Evolutionary conservation across 2,113 vertebrate species (phyloP).

Genomic region (Gambusia affinis): DNA sequence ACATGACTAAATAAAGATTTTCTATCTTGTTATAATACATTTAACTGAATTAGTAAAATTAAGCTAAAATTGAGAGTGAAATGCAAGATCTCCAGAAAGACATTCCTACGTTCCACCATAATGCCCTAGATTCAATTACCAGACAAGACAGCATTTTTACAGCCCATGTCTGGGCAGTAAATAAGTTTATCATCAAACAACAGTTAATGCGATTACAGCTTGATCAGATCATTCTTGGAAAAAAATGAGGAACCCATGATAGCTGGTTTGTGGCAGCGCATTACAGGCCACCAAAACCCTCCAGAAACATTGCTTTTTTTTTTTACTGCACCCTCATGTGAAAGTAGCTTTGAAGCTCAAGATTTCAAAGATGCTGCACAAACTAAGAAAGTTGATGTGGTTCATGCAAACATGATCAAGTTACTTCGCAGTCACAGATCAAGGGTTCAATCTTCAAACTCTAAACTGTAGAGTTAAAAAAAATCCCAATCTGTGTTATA

Average conservation of each 20-base stretch:
- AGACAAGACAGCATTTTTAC: constrained; percentile 32
- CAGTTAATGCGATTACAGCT: constrained; percentile 39
- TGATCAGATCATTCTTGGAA: constrained; percentile 29
- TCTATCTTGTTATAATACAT: constrained; percentile 12
- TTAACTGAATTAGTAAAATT: constrained; percentile 32
- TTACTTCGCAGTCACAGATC: neutral
- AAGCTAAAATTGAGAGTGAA: constrained; percentile 6
- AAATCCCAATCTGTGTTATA: neutral
- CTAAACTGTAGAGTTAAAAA: neutral
- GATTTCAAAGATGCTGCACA: neutral
- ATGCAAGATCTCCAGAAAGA: constrained; percentile 12
- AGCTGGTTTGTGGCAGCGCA: constrained; percentile 2
- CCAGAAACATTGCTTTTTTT: constrained; percentile 9
- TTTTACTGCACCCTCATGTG: neutral
- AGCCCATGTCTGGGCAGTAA: constrained; percentile 38
- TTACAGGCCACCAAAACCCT: neutral
- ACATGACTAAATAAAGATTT: constrained; percentile 3
- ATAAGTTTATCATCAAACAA: constrained; percentile 48
- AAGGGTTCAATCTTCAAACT: neutral
- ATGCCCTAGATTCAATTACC: constrained; percentile 45
- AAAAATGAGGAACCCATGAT: constrained; percentile 32
- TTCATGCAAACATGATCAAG: neutral
- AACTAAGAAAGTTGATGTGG: neutral
- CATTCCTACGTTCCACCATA: constrained; percentile 22
- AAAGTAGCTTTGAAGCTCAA: neutral